Evolutionary conservation across 2,888 invertebrate species (phyloP).

Genomic region (Anaspis maculata): DNA sequence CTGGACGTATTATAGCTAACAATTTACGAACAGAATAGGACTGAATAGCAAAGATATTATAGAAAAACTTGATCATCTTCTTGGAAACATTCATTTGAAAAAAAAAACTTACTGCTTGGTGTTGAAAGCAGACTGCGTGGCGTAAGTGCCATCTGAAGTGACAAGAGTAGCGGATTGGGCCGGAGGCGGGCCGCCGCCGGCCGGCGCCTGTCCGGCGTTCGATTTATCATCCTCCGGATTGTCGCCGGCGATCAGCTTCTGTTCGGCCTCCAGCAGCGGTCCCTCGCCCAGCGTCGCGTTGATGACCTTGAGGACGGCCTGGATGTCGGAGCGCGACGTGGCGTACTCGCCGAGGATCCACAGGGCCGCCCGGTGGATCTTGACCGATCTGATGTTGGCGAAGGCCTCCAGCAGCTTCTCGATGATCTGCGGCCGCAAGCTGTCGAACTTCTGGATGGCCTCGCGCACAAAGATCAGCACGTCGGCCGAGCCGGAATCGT

Average conservation of each 20-base stretch:
- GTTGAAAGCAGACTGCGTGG: conserved; percentile 95
- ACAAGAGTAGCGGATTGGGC: conserved; percentile 55
- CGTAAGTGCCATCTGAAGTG: conserved; percentile 98
- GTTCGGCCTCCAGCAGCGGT: conserved; percentile 55
- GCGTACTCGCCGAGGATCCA: conserved; percentile 99
- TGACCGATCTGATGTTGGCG: conserved; percentile 79
- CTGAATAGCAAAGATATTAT: no score
- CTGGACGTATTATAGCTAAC: no score
- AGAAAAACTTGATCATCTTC: no score
- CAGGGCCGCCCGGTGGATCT: conserved; percentile 85
- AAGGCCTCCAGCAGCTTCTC: conserved; percentile 76
- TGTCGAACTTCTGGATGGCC: conserved; percentile 89
- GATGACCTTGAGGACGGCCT: conserved; percentile 70
- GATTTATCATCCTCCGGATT: conserved; percentile 47
- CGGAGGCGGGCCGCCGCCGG: conserved; percentile 13
- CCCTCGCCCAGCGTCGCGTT: conserved; percentile 66
- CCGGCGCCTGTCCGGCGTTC: no score
- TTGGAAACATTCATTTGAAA: no score
- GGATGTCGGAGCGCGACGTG: conserved; percentile 65
- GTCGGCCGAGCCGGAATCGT: conserved; percentile 85
- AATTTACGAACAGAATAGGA: no score
- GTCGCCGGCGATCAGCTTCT: conserved; percentile 66
- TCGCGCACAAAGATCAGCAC: conserved; percentile 92
- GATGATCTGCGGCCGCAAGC: conserved; percentile 72
- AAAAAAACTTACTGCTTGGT: conserved; percentile 55